Conservation (phyloP, 2,797 vertebrate species). For the Gymnoscopelus microlampas region DNA sequence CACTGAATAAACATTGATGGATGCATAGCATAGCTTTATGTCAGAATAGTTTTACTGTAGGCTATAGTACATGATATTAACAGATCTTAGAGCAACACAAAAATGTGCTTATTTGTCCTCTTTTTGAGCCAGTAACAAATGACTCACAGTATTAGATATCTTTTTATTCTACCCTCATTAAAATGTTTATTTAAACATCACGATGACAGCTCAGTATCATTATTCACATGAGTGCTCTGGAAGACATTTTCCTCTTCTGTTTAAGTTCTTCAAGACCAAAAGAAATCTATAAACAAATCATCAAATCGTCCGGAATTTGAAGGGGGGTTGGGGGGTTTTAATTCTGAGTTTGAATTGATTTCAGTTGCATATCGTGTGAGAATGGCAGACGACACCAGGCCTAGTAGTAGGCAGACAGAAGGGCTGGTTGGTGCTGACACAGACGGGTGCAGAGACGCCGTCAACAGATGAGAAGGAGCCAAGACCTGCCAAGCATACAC, state of each 20-base stretch:
- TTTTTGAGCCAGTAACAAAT: no score
- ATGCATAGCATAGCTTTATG: not conserved
- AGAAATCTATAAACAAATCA: no score
- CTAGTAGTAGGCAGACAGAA: slow-evolving; percentile 37
- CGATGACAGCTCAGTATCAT: not conserved
- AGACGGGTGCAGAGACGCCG: slow-evolving; percentile 59
- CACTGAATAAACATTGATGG: slow-evolving; percentile 15
- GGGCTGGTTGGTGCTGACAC: slow-evolving; percentile 71
- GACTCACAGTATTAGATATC: no score
- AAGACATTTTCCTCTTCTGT: no score
- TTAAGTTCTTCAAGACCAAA: no score
- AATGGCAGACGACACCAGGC: slow-evolving; percentile 47
- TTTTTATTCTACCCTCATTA: not conserved
- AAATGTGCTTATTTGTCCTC: no score
- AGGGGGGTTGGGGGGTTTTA: not conserved
- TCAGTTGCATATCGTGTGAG: slow-evolving; percentile 23
- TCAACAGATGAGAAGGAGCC: slow-evolving; percentile 59
- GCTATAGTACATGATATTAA: not conserved
- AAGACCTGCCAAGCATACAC: slow-evolving; percentile 66
- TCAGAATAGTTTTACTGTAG: not conserved
- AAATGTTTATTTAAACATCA: not conserved
- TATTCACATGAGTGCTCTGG: not conserved
- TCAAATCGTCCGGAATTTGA: slow-evolving; percentile 1
- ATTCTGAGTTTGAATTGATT: slow-evolving; percentile 32
- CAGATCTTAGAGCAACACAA: no score